Conservation (phyloP, 1,140 invertebrate genomes). For the Diuraphis noxia region DNA sequence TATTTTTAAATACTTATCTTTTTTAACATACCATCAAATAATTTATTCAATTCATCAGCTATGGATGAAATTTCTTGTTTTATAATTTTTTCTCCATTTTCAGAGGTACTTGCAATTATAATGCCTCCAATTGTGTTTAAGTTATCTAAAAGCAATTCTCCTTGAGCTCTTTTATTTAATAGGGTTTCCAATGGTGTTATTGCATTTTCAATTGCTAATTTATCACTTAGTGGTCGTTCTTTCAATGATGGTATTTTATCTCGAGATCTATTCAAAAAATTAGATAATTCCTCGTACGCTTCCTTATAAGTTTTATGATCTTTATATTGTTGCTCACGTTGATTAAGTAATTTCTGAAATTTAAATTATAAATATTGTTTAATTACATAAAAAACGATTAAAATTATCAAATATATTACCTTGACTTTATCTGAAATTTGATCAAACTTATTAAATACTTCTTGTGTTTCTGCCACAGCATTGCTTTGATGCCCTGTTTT, state of each 20-base stretch:
- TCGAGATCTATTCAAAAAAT: slow-evolving; percentile 80
- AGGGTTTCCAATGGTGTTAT: slow-evolving; percentile 82
- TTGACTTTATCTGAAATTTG: slow-evolving; percentile 72
- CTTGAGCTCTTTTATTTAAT: slow-evolving; percentile 87
- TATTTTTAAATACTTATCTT: neutral
- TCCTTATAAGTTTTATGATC: slow-evolving; percentile 87
- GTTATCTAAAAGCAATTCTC: slow-evolving; percentile 83
- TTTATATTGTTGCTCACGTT: slow-evolving; percentile 82
- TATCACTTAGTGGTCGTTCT: slow-evolving; percentile 81
- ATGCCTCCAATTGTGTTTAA: slow-evolving; percentile 83
- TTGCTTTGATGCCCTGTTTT: slow-evolving; percentile 80
- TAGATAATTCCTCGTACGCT: slow-evolving; percentile 82
- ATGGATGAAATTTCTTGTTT: slow-evolving; percentile 81
- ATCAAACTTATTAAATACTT: slow-evolving; percentile 80
- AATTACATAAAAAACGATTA: neutral
- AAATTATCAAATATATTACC: slow-evolving; percentile 58
- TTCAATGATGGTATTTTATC: slow-evolving; percentile 87
- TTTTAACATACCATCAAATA: slow-evolving; percentile 69
- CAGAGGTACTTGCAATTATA: slow-evolving; percentile 79
- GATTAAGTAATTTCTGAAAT: slow-evolving; percentile 70
- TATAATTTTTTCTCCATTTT: slow-evolving; percentile 77
- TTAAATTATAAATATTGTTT: slow-evolving; percentile 48
- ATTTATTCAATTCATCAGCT: slow-evolving; percentile 78
- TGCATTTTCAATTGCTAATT: slow-evolving; percentile 84
- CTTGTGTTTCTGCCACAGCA: slow-evolving; percentile 80